Conservation (phyloP, 2,888 invertebrate genomes). For the Sarcophaga caerulescens region DNA sequence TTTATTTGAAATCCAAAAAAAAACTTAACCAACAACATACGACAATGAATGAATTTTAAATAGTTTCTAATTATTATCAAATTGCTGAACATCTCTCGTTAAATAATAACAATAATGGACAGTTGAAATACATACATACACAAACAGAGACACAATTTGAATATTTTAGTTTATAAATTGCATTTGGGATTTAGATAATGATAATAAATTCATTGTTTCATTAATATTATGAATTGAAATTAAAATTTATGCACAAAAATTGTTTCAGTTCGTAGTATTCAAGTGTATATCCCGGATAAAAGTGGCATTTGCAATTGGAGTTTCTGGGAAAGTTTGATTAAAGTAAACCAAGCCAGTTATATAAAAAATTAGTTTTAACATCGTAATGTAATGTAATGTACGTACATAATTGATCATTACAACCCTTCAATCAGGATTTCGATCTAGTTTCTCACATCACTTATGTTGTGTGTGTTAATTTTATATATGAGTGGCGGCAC, state of each 20-base stretch:
- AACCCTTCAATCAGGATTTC: no score
- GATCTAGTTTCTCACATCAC: no score
- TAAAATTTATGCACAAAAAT: slow-evolving; percentile 23
- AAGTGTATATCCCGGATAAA: neutral
- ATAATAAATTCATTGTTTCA: slow-evolving; percentile 49
- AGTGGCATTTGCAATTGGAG: no score
- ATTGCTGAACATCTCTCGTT: neutral
- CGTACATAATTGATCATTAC: no score
- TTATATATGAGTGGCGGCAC: no score
- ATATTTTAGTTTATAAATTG: slow-evolving; percentile 29
- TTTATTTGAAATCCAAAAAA: neutral
- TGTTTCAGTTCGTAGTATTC: neutral
- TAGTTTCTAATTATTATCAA: slow-evolving; percentile 38
- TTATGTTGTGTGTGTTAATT: no score
- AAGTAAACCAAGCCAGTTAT: no score
- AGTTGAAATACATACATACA: neutral
- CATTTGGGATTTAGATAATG: slow-evolving; percentile 37
- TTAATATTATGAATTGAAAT: slow-evolving; percentile 45
- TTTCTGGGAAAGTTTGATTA: no score
- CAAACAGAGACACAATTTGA: slow-evolving; percentile 9
- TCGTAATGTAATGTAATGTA: no score
- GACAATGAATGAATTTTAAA: slow-evolving; percentile 18
- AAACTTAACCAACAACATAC: neutral
- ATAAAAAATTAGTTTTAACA: no score
- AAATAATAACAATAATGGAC: slow-evolving; percentile 11